Percentiles rank a stretch among this genome's conserved stretches.
Conservation (phyloP, 92 coral and sea anemone genomes). For the Epizoanthus rinbou region DNA sequence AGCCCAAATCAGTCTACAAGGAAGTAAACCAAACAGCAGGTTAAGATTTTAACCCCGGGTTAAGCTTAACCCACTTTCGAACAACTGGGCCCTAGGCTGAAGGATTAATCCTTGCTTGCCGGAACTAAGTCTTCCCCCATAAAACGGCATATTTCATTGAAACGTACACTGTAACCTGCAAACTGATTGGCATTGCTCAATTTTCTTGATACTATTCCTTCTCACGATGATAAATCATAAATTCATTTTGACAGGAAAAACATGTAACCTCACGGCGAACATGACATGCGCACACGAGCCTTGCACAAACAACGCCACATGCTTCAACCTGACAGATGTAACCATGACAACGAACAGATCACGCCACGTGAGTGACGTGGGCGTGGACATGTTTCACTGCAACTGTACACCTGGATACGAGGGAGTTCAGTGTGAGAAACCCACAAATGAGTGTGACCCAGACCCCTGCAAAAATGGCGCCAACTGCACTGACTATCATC, state of each 20-base stretch:
- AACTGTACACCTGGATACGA: slow-evolving; percentile 73
- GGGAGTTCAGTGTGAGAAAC: slow-evolving; percentile 73
- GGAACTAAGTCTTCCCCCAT: too few species aligned
- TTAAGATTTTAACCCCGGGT: too few species aligned
- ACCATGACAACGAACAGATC: slow-evolving; percentile 51
- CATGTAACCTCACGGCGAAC: slow-evolving; percentile 81
- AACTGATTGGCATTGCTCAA: too few species aligned
- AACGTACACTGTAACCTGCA: too few species aligned
- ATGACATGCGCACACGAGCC: slow-evolving; percentile 87
- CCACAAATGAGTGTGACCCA: slow-evolving; percentile 79
- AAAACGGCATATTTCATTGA: too few species aligned
- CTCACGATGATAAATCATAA: neutral
- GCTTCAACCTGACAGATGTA: slow-evolving; percentile 62
- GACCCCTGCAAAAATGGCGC: slow-evolving; percentile 83
- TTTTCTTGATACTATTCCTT: too few species aligned
- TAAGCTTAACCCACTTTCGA: too few species aligned
- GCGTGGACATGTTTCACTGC: slow-evolving; percentile 74
- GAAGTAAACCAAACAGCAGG: too few species aligned
- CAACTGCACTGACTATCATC: slow-evolving; percentile 69
- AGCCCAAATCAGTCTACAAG: too few species aligned
- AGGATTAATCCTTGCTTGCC: too few species aligned
- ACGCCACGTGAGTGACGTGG: slow-evolving; percentile 73
- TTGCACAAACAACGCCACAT: slow-evolving; percentile 70
- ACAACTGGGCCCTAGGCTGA: too few species aligned
- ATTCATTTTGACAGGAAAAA: slow-evolving; percentile 13